Evolutionary conservation across 1,140 invertebrate species (phyloP).

Genomic region (Bactericera cockerelli): DNA sequence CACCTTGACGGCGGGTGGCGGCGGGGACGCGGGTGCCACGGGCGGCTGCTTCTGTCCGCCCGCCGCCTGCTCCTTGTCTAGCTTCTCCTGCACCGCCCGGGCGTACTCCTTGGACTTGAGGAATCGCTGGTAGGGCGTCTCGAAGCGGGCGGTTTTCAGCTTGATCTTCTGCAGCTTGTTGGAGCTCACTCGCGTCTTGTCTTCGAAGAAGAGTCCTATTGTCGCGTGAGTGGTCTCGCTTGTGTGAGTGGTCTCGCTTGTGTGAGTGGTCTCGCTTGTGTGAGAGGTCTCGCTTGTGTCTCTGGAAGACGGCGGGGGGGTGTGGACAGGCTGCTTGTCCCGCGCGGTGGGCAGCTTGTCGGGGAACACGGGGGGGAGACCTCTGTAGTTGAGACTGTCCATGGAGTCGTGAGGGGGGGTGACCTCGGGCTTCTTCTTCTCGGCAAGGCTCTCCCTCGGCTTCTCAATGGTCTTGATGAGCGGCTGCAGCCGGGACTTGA

Average conservation of each 20-base stretch:
- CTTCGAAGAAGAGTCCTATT: neutral
- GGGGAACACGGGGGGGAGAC: neutral
- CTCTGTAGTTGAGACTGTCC: neutral
- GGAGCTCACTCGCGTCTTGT: neutral
- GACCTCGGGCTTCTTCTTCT: neutral
- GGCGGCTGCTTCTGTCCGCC: neutral
- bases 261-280: too few relatives aligned
- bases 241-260: too few relatives aligned
- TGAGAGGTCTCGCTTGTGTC: neutral
- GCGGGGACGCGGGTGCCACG: neutral
- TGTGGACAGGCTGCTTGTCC: neutral
- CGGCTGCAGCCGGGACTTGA: conserved; percentile 55
- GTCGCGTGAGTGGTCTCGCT: neutral
- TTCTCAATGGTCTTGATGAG: conserved; percentile 34
- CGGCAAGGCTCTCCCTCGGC: neutral
- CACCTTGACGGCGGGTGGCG: neutral
- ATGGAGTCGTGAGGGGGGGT: neutral
- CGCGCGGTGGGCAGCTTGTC: neutral
- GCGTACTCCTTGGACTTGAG: neutral
- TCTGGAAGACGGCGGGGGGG: neutral
- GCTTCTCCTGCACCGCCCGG: neutral
- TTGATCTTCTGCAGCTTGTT: neutral
- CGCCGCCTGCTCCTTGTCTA: neutral
- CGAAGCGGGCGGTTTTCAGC: neutral
- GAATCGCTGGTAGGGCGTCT: neutral